phyloP scores from a whole-genome alignment of 2,113 vertebrate species.

The Mormoops blainvillei region DNA sequence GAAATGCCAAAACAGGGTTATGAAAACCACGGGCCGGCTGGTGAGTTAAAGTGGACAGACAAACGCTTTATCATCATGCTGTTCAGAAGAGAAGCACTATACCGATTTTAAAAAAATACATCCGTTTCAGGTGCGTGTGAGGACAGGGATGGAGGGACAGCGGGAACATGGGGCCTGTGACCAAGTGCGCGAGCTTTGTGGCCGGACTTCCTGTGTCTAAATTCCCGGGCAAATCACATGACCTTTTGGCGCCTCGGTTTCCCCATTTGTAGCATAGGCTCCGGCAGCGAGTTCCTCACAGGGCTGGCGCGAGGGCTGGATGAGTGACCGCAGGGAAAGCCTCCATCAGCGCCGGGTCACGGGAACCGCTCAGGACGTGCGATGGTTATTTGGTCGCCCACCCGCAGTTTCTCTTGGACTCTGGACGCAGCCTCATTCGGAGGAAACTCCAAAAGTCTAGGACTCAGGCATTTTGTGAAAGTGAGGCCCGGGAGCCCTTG shows the following conservation, averaged over 20 bases:
- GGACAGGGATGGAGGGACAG: fast-evolving
- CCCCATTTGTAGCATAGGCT: neutral
- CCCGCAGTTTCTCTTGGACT: fast-evolving
- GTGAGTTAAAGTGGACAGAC: neutral
- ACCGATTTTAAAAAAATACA: neutral
- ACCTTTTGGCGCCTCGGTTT: neutral
- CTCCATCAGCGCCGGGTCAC: neutral
- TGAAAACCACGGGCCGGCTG: neutral
- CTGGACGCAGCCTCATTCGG: neutral
- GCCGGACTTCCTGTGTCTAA: neutral
- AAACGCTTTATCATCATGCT: fast-evolving
- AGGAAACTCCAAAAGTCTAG: neutral
- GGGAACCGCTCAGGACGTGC: neutral
- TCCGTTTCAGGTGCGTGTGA: fast-evolving
- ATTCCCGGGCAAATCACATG: neutral
- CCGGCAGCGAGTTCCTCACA: neutral
- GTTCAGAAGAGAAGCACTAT: neutral
- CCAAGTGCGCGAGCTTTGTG: neutral
- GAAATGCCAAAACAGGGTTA: neutral
- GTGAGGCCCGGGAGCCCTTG: neutral
- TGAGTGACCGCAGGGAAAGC: neutral
- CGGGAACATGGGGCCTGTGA: neutral
- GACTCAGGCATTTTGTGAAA: neutral
- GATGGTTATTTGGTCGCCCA: neutral
- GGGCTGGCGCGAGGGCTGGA: neutral